These are phyloP conservation scores for Cyclophora punctaria DNA, from an alignment of 2,888 invertebrate species.

Conservation along the genomic window DNA sequence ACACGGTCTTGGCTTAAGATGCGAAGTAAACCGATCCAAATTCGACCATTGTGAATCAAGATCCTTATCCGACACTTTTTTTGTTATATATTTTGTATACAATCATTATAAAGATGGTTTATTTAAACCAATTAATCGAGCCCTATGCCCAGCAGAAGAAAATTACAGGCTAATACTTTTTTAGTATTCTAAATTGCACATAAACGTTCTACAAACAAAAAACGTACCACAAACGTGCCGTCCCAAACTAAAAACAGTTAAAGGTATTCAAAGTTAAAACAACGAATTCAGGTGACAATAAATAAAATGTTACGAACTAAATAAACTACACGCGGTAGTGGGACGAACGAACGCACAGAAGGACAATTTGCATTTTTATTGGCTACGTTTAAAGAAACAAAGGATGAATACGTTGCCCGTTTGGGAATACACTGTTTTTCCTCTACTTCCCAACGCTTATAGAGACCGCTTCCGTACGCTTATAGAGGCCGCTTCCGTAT, in stretches of 20 bases:
- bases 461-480: slow-evolving; percentile 11
- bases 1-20: too few species aligned
- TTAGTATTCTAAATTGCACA: too few species aligned
- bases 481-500: not conserved
- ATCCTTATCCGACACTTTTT: too few species aligned
- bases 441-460: slow-evolving; percentile 12
- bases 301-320: slow-evolving; percentile 30
- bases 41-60: too few species aligned
- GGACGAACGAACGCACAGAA: slow-evolving; percentile 38
- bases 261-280: slow-evolving; percentile 1
- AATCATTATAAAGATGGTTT: too few species aligned
- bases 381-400: slow-evolving; percentile 64
- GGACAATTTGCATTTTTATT: slow-evolving; percentile 67
- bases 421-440: slow-evolving; percentile 26
- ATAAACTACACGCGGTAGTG: slow-evolving; percentile 54
- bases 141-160: too few species aligned
- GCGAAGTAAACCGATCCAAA: too few species aligned
- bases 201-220: not conserved
- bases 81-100: too few species aligned
- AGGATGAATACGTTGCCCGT: slow-evolving; percentile 37
- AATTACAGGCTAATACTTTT: too few species aligned
- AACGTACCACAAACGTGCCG: not conserved
- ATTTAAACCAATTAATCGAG: too few species aligned
- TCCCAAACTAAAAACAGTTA: slow-evolving; percentile 6
- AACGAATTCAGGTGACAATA: slow-evolving; percentile 5